Evolutionary conservation across 1,140 invertebrate species (phyloP).

Genomic region (Hypothenemus hampei): DNA sequence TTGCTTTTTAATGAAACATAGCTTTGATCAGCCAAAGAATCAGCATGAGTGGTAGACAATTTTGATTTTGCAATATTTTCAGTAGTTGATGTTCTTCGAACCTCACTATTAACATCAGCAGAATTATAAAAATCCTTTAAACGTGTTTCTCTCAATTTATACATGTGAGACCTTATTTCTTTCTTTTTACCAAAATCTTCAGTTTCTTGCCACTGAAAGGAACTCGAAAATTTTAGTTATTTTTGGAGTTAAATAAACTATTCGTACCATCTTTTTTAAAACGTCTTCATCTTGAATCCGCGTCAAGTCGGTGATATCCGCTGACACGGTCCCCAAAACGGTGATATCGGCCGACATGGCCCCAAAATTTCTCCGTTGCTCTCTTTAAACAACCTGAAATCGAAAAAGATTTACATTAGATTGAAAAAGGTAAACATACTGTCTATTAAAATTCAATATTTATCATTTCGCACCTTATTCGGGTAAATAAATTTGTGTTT

Average conservation of each 20-base stretch:
- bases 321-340: constrained; percentile 37
- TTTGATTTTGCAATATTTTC: constrained; percentile 30
- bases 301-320: constrained; percentile 53
- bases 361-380: no score
- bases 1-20: constrained; percentile 71
- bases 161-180: constrained; percentile 78
- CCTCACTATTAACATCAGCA: constrained; percentile 48
- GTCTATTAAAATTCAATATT: no score
- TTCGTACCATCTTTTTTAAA: constrained; percentile 58
- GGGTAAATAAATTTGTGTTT: no score
- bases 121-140: constrained; percentile 64
- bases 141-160: constrained; percentile 70
- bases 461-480: no score
- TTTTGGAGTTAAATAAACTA: background rate
- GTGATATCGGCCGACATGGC: no score
- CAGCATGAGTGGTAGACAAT: constrained; percentile 49
- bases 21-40: constrained; percentile 66
- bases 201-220: constrained; percentile 72
- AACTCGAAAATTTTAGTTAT: background rate
- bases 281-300: constrained; percentile 67
- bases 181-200: constrained; percentile 80
- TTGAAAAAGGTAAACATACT: no score
- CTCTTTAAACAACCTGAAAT: no score
- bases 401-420: no score
- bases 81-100: constrained; percentile 22